These are phyloP conservation scores for Lagodon rhomboides DNA, from an alignment of 2,797 vertebrate species.

Conservation along the genomic window DNA sequence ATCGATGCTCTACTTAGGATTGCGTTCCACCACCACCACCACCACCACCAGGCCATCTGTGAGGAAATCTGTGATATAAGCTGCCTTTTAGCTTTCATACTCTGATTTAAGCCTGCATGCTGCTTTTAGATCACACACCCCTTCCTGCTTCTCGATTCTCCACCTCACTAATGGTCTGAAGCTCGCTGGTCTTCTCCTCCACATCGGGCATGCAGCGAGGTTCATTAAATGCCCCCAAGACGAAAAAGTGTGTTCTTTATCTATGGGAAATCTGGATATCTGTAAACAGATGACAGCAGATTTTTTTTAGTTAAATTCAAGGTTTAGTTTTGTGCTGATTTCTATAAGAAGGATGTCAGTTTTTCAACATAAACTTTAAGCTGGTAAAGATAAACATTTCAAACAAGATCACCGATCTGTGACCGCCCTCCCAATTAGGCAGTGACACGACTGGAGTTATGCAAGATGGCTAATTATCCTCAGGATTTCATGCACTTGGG, in stretches of 20 bases:
- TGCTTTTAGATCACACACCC: slow-evolving; percentile 39
- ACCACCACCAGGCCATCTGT: slow-evolving; percentile 60
- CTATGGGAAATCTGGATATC: not conserved
- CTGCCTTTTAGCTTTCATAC: slow-evolving; percentile 41
- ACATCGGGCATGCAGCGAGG: slow-evolving; percentile 20
- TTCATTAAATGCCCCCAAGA: slow-evolving; percentile 52
- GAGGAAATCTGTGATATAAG: slow-evolving; percentile 38
- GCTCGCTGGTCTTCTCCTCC: slow-evolving; percentile 26
- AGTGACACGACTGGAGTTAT: not conserved
- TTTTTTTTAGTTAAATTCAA: not conserved
- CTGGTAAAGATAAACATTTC: not conserved
- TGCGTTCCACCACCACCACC: slow-evolving; percentile 55
- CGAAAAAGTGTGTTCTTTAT: not conserved
- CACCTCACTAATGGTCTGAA: slow-evolving; percentile 44
- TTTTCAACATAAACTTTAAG: not conserved
- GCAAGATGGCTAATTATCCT: slow-evolving; percentile 33
- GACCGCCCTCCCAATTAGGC: slow-evolving; percentile 32
- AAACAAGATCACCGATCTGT: not conserved
- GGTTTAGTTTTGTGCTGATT: not conserved
- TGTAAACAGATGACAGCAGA: not conserved
- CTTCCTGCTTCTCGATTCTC: slow-evolving; percentile 8
- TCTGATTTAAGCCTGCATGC: slow-evolving; percentile 43
- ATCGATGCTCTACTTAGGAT: slow-evolving; percentile 66
- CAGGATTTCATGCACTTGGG: slow-evolving; percentile 16
- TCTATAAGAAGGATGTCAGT: not conserved